Evolutionary conservation across 2,888 invertebrate species (phyloP).

Genomic region (Thera obeliscata): DNA sequence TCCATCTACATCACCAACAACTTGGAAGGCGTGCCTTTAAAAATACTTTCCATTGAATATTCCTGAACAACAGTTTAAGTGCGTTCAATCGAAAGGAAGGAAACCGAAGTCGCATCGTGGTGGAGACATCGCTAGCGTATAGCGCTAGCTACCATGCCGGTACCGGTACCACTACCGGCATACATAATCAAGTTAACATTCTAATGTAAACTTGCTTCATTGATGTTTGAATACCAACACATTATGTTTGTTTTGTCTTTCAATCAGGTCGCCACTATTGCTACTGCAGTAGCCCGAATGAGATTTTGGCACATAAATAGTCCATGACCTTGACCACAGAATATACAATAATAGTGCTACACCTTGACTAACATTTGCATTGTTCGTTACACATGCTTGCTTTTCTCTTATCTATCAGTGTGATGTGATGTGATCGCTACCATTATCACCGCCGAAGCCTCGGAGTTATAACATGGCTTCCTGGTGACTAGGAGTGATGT

Average conservation of each 20-base stretch:
- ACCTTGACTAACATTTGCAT: conserved; percentile 5
- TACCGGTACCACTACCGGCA: no score
- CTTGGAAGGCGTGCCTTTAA: no score
- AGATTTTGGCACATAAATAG: conserved; percentile 9
- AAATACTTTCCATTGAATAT: no score
- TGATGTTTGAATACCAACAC: background rate
- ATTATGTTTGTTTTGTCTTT: conserved; percentile 6
- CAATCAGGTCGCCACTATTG: conserved; percentile 3
- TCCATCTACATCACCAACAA: no score
- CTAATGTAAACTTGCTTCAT: no score
- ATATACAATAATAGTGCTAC: no score
- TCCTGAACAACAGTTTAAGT: no score
- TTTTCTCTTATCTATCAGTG: conserved; percentile 4
- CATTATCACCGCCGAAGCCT: background rate
- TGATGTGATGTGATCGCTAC: background rate
- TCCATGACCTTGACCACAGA: conserved; percentile 3
- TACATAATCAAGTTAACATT: no score
- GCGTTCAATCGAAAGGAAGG: no score
- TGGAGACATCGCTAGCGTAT: no score
- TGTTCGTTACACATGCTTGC: background rate
- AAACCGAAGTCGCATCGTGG: no score
- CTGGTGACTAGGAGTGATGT: conserved; percentile 4
- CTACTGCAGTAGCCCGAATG: conserved; percentile 1
- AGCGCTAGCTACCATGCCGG: no score
- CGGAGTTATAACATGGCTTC: background rate